phyloP scores from a whole-genome alignment of 2,113 vertebrate species.

The Australoheros scitulus region DNA sequence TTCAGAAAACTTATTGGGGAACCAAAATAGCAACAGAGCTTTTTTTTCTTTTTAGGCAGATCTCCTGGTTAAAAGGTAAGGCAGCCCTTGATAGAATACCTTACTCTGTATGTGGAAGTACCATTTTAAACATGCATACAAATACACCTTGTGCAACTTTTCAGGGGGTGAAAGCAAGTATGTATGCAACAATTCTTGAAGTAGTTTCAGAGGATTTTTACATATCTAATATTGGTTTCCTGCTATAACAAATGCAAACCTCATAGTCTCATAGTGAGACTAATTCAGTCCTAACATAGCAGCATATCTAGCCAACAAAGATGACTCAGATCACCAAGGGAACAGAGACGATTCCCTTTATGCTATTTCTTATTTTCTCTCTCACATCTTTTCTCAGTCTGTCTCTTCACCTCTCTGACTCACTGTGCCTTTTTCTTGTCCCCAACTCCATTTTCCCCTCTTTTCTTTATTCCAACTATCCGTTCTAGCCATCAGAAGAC shows the following conservation, averaged over 20 bases:
- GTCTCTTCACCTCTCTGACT: slow-evolving; percentile 3
- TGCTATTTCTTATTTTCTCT: slow-evolving; percentile 22
- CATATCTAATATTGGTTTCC: slow-evolving; percentile 29
- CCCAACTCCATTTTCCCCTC: slow-evolving; percentile 1
- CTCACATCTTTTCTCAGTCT: neutral
- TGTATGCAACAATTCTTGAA: neutral
- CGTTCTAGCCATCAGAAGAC: neutral
- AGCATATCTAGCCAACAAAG: slow-evolving; percentile 50
- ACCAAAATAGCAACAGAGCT: slow-evolving; percentile 60
- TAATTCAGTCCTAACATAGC: slow-evolving; percentile 51
- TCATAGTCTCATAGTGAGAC: slow-evolving; percentile 35
- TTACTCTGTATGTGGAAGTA: neutral
- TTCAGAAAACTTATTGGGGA: slow-evolving; percentile 60
- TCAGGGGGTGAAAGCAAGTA: neutral
- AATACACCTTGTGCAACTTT: neutral
- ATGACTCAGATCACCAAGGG: slow-evolving; percentile 69
- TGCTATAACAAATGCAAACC: slow-evolving; percentile 30
- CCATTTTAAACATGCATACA: slow-evolving; percentile 1
- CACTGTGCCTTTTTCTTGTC: slow-evolving; percentile 19
- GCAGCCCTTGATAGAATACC: neutral
- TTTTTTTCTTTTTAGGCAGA: slow-evolving; percentile 24
- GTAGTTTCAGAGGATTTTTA: slow-evolving; percentile 7
- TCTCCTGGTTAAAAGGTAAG: slow-evolving; percentile 43
- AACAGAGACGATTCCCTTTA: slow-evolving; percentile 51
- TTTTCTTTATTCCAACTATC: slow-evolving; percentile 19